A percentile compares a stretch with the other conserved stretches of the same genome.
Evolutionary conservation across 2,888 invertebrate genomes (phyloP).

Genomic region (Mythimna albipuncta): DNA sequence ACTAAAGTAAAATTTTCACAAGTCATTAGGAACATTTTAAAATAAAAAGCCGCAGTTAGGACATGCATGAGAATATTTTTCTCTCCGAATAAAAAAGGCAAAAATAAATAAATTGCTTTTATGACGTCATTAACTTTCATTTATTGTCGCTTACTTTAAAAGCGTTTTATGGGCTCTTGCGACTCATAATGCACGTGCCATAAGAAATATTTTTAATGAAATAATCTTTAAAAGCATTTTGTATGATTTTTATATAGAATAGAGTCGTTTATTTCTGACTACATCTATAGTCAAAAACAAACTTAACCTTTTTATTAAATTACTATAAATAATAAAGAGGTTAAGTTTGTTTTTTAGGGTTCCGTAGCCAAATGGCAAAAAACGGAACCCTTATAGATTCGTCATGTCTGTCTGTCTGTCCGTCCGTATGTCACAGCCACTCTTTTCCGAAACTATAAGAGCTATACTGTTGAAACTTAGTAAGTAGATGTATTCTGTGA

Average conservation of each 20-base stretch:
- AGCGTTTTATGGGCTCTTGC: slow-evolving; percentile 30
- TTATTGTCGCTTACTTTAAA: slow-evolving; percentile 65
- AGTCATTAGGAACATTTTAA: slow-evolving; percentile 39
- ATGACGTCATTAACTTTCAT: slow-evolving; percentile 73
- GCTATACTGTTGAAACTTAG: too few species aligned
- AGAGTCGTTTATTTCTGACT: too few species aligned
- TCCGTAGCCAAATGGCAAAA: too few species aligned
- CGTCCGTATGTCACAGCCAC: too few species aligned
- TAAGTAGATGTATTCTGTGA: too few species aligned
- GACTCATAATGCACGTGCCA: not conserved
- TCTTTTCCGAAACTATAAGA: too few species aligned
- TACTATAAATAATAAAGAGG: too few species aligned
- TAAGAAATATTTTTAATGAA: slow-evolving; percentile 11
- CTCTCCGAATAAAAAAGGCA: slow-evolving; percentile 62
- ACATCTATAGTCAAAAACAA: too few species aligned
- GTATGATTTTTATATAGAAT: not conserved
- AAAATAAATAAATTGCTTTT: slow-evolving; percentile 71
- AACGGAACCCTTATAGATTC: too few species aligned
- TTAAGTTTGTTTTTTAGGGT: too few species aligned
- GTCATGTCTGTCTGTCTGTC: too few species aligned
- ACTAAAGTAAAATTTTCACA: slow-evolving; percentile 3
- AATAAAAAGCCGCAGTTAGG: slow-evolving; percentile 27
- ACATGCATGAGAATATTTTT: slow-evolving; percentile 43
- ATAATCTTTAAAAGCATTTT: slow-evolving; percentile 2
- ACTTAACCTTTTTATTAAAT: too few species aligned